A percentile compares a stretch with the other conserved stretches of the same genome.
These are phyloP conservation scores for Drosophila malerkotliana DNA, from an alignment of 1,140 invertebrate genomes.

Conservation along the genomic window DNA sequence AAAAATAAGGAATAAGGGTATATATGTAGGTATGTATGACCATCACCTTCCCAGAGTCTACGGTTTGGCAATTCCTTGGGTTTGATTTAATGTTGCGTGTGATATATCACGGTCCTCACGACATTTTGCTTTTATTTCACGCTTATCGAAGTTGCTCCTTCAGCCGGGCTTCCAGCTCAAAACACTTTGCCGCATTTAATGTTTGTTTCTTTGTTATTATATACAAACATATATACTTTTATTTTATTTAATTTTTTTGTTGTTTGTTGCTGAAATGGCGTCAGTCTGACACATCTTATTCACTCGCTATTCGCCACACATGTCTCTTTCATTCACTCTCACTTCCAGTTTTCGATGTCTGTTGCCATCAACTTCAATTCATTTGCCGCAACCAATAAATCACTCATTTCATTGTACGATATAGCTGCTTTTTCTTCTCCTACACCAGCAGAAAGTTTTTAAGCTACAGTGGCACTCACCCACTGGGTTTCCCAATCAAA, in stretches of 20 bases:
- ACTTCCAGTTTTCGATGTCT: conserved; percentile 27
- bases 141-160: conserved; percentile 60
- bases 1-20: conserved; percentile 13
- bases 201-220: conserved; percentile 39
- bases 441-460: conserved; percentile 44
- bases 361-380: conserved; percentile 73
- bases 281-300: conserved; percentile 62
- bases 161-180: background rate
- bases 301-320: conserved; percentile 21
- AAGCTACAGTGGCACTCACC: conserved; percentile 36
- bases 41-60: conserved; percentile 56
- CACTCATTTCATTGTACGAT: conserved; percentile 73
- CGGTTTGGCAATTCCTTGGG: conserved; percentile 52
- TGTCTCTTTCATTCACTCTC: conserved; percentile 10
- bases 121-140: conserved; percentile 67
- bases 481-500: background rate
- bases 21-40: conserved; percentile 9
- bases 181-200: conserved; percentile 71
- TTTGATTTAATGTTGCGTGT: conserved; percentile 80
- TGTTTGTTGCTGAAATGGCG: conserved; percentile 21
- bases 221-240: background rate
- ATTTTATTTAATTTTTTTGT: background rate
- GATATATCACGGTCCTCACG: conserved; percentile 70
- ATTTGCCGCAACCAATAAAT: conserved; percentile 69
- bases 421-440: conserved; percentile 45